These are phyloP conservation scores for Malaclemys terrapin DNA, from an alignment of 2,113 vertebrate genomes.

Conservation along the genomic window DNA sequence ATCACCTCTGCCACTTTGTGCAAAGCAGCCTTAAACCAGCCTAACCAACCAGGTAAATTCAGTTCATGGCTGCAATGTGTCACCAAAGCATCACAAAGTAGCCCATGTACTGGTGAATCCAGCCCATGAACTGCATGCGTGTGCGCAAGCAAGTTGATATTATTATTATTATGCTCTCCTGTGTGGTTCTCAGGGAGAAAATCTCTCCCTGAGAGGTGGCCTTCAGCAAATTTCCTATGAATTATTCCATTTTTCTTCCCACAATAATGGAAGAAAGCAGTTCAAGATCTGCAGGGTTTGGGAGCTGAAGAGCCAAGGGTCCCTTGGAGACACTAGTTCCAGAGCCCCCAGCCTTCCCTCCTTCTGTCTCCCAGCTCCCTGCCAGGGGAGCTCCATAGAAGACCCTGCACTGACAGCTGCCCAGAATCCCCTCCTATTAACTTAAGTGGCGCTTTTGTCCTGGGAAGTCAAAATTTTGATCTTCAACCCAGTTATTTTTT, in stretches of 20 bases:
- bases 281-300: too few species aligned
- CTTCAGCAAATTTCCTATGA: background rate
- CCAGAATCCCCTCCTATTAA: background rate
- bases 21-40: background rate
- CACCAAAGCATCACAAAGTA: background rate
- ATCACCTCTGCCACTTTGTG: background rate
- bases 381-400: background rate
- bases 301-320: background rate
- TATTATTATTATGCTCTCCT: background rate
- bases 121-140: background rate
- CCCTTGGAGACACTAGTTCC: background rate
- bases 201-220: background rate
- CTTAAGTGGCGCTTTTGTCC: background rate
- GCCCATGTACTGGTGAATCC: background rate
- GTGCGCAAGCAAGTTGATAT: background rate
- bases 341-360: too few species aligned
- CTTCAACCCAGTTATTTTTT: background rate
- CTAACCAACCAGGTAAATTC: background rate
- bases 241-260: background rate
- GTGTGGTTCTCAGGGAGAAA: background rate
- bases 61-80: background rate
- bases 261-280: background rate
- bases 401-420: background rate
- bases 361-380: background rate
- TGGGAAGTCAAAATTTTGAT: background rate